Base-by-base conservation (phyloP, 2,797 vertebrate species). In the Pseudocheirus occidentalis region DNA sequence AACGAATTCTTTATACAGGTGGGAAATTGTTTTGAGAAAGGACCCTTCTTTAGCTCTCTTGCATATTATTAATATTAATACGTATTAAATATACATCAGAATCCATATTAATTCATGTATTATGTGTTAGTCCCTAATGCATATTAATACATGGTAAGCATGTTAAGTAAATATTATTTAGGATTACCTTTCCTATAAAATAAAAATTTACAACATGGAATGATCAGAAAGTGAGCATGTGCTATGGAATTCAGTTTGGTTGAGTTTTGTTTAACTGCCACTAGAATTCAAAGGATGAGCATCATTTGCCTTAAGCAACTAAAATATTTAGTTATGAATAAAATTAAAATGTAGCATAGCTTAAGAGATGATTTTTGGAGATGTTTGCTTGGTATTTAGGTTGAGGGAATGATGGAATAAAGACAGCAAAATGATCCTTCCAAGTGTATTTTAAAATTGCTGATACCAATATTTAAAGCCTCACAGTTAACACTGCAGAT, bases 51-150 rank as follows among this genome's bases (percentile, higher is more conserved):
- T 31, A 94, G 46, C 95, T 97, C 96, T 96, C 81, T 95, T 0
- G 55, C 96, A 96, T 93, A 94, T 97, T 97, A 96, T 96, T 96
- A 95, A 93, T 54, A 62, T 34, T 12, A 73, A 73, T 73, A 21
- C 5, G 40, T 73, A 16, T 73, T 40, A 40, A 73, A 73, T 73
- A 73, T 73, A 40, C 16, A 73, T 73, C 4, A 73, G n/a, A 21
- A 73, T 73, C n/a, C n/a, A 73, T 40, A 73, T 73, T 21, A 73
- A 40, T 40, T 1, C 59, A 73, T 73, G 16, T 21, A 40, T 73
- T 94, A 95, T 96, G n/a, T 96, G 96, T 95, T 98, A 91, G 91
- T 34, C 96, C 94, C 91, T 97, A 73, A 73, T 73, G 87, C 58
- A 93, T 97, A 97, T 55, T 90, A 81, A 95, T 97, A 95, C 13